These are phyloP conservation scores for Dynastes grantii DNA, from an alignment of 2,888 invertebrate species.

Conservation along the genomic window DNA sequence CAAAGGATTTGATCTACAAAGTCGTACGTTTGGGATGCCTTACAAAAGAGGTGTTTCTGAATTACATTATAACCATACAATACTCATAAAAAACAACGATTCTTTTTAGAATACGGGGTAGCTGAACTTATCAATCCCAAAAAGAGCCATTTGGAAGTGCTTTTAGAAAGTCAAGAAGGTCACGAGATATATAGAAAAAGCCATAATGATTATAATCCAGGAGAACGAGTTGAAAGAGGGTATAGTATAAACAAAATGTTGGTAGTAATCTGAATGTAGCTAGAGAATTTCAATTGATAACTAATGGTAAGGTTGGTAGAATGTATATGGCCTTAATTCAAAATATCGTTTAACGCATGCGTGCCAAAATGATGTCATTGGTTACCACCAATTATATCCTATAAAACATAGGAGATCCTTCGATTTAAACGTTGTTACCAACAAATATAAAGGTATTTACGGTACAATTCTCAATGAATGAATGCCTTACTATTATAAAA, in stretches of 20 bases:
- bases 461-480: no score
- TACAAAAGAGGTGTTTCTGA: slow-evolving; percentile 48
- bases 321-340: no score
- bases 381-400: no score
- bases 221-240: slow-evolving; percentile 68
- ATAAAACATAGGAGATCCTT: no score
- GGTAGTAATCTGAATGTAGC: background rate
- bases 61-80: no score
- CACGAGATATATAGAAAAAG: slow-evolving; percentile 71
- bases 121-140: slow-evolving; percentile 69
- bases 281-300: no score
- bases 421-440: no score
- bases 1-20: slow-evolving; percentile 65
- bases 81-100: background rate
- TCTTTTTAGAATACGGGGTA: slow-evolving; percentile 60
- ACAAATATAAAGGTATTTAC: no score
- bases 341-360: no score
- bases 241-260: slow-evolving; percentile 55
- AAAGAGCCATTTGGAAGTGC: slow-evolving; percentile 66
- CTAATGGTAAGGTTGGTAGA: no score
- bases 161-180: slow-evolving; percentile 66
- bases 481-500: no score
- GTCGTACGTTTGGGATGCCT: slow-evolving; percentile 68
- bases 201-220: slow-evolving; percentile 71
- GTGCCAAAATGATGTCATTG: no score